These are phyloP conservation scores for Centropyge bicolor DNA, from an alignment of 2,797 vertebrate genomes.

Conservation along the genomic window DNA sequence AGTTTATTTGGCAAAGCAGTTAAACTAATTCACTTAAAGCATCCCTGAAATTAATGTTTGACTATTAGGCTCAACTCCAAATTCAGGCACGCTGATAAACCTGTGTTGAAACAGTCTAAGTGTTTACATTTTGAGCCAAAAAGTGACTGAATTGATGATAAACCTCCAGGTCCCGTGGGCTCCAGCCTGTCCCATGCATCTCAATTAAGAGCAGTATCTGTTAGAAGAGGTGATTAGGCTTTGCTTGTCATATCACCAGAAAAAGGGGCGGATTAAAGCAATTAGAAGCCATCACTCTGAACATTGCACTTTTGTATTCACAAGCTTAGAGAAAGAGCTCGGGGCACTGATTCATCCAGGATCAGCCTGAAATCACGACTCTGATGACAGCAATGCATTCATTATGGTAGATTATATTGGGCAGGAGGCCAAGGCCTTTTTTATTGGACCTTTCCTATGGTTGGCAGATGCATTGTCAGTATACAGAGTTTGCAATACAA, in stretches of 20 bases:
- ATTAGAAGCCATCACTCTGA: constrained; percentile 67
- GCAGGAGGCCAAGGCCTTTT: constrained; percentile 39
- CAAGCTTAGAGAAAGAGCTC: constrained; percentile 44
- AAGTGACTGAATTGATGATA: constrained; percentile 35
- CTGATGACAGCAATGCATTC: constrained; percentile 56
- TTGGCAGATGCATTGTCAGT: constrained; percentile 37
- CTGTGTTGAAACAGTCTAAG: constrained; percentile 7
- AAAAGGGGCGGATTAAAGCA: constrained; percentile 51
- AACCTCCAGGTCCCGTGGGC: constrained; percentile 15
- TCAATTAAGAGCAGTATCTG: constrained; percentile 50
- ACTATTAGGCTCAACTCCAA: constrained; percentile 10
- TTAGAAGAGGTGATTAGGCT: constrained; percentile 42
- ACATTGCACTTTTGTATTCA: constrained; percentile 57
- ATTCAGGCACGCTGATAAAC: constrained; percentile 25
- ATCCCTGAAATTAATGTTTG: constrained; percentile 32
- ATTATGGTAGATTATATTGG: constrained; percentile 61
- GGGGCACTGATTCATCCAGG: constrained; percentile 56
- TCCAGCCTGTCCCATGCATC: constrained; percentile 36
- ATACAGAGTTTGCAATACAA: constrained; percentile 16
- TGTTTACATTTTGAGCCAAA: constrained; percentile 34
- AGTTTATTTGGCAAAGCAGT: constrained; percentile 30
- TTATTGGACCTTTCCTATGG: constrained; percentile 26
- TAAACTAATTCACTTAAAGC: constrained; percentile 17
- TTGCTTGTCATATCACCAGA: constrained; percentile 39
- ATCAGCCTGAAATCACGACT: constrained; percentile 63